These are phyloP conservation scores for Benthosema pterotum DNA, from an alignment of 2,797 vertebrate species.

Conservation along the genomic window DNA sequence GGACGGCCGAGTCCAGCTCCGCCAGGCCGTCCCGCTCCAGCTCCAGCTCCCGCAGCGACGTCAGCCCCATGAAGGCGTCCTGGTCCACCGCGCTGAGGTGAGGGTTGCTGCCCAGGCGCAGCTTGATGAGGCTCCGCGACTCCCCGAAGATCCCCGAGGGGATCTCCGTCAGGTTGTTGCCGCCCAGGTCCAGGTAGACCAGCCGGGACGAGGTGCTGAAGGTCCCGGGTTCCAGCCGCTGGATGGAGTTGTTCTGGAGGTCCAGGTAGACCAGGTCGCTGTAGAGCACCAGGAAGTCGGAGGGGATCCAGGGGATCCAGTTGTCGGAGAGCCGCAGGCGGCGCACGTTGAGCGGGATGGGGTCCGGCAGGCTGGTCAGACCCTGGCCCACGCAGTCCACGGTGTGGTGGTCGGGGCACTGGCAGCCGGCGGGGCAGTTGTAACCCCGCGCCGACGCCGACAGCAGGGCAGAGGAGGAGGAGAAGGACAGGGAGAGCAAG, in stretches of 20 bases:
- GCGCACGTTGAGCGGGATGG: slow-evolving; percentile 88
- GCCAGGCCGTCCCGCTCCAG: slow-evolving; percentile 86
- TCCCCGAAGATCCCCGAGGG: slow-evolving; percentile 85
- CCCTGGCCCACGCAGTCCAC: slow-evolving; percentile 89
- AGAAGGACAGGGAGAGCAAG: slow-evolving; percentile 77
- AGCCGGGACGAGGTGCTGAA: slow-evolving; percentile 87
- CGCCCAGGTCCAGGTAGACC: slow-evolving; percentile 89
- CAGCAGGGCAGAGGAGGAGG: slow-evolving; percentile 35
- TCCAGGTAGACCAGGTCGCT: slow-evolving; percentile 92
- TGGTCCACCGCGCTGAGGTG: slow-evolving; percentile 83
- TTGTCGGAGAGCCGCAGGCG: slow-evolving; percentile 90
- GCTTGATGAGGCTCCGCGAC: slow-evolving; percentile 86
- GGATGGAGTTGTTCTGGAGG: slow-evolving; percentile 90
- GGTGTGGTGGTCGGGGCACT: slow-evolving; percentile 90
- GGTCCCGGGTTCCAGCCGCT: slow-evolving; percentile 85
- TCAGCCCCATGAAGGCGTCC: slow-evolving; percentile 86
- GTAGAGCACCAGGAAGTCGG: slow-evolving; percentile 91
- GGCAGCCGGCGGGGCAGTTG: slow-evolving; percentile 86
- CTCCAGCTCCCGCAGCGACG: slow-evolving; percentile 89
- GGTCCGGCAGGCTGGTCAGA: slow-evolving; percentile 86
- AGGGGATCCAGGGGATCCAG: slow-evolving; percentile 88
- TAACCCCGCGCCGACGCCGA: slow-evolving; percentile 70
- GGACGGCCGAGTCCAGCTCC: slow-evolving; percentile 79
- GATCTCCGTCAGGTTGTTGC: slow-evolving; percentile 91
- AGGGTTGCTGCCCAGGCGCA: slow-evolving; percentile 89